phyloP scores from a whole-genome alignment of 2,797 vertebrate species.

The Nyctalus aviator region DNA sequence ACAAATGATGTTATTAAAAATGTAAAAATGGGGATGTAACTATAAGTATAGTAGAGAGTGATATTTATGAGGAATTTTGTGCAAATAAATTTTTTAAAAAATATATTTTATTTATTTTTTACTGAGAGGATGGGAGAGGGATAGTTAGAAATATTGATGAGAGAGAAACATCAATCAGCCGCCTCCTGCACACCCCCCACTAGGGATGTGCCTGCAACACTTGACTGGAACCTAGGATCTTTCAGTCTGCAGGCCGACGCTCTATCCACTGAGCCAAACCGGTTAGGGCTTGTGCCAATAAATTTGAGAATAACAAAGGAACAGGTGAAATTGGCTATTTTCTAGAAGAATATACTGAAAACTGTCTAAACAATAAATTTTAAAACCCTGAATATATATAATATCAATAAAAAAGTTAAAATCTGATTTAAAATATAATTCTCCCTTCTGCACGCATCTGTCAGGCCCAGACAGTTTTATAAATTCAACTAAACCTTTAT shows the following conservation, averaged over 20 bases:
- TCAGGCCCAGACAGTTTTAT: not conserved
- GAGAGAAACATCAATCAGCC: too few relatives aligned
- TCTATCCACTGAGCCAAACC: too few relatives aligned
- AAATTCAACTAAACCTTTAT: slow-evolving; percentile 22
- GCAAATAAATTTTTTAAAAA: too few relatives aligned
- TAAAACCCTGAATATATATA: not conserved
- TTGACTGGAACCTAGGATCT: too few relatives aligned
- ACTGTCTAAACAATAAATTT: slow-evolving; percentile 27
- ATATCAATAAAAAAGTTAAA: not conserved
- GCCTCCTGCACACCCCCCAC: too few relatives aligned
- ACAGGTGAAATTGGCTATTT: slow-evolving; percentile 9
- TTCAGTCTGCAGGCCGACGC: too few relatives aligned
- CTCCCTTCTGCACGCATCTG: not conserved
- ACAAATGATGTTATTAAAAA: not conserved
- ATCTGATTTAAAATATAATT: slow-evolving; percentile 28
- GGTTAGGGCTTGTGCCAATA: not conserved
- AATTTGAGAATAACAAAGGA: slow-evolving; percentile 8
- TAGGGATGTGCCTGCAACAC: too few relatives aligned
- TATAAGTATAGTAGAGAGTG: not conserved
- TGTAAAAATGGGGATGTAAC: not conserved
- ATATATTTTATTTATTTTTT: too few relatives aligned
- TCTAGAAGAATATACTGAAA: not conserved
- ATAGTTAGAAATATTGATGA: too few relatives aligned
- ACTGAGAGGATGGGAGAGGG: too few relatives aligned
- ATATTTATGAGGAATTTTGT: not conserved